Conservation (phyloP, 2,113 vertebrate species). For the Megaleporinus macrocephalus region DNA sequence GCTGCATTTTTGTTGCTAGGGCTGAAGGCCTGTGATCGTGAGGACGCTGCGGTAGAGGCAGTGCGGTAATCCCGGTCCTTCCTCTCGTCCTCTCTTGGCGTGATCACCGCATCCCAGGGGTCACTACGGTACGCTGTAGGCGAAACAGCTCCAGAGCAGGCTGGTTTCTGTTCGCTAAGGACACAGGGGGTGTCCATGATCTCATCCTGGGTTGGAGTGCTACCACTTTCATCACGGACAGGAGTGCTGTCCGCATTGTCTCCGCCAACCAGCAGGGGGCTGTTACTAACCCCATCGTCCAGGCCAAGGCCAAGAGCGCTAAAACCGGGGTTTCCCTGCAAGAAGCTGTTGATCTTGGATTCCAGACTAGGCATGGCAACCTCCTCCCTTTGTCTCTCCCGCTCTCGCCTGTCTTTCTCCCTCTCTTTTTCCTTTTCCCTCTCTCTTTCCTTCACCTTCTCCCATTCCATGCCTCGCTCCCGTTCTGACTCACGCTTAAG, state of each 20-base stretch:
- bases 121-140: slow-evolving; percentile 78
- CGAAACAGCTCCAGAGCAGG: slow-evolving; percentile 69
- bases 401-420: slow-evolving; percentile 64
- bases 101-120: slow-evolving; percentile 76
- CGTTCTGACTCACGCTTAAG: slow-evolving; percentile 65
- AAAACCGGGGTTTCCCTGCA: slow-evolving; percentile 96
- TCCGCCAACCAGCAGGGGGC: slow-evolving; percentile 66
- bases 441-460: slow-evolving; percentile 54
- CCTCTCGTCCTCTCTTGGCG: slow-evolving; percentile 57
- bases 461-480: slow-evolving; percentile 57
- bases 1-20: slow-evolving; percentile 58
- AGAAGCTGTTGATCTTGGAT: slow-evolving; percentile 97
- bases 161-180: slow-evolving; percentile 64
- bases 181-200: slow-evolving; percentile 94
- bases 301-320: slow-evolving; percentile 83
- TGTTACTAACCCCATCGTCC: slow-evolving; percentile 65
- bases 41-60: slow-evolving; percentile 11
- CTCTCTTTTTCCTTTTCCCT: slow-evolving; percentile 65
- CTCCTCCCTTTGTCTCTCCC: slow-evolving; percentile 42
- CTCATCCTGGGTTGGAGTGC: slow-evolving; percentile 96
- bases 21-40: slow-evolving; percentile 51
- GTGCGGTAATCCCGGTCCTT: slow-evolving; percentile 65
- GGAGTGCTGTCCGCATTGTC: slow-evolving; percentile 93
- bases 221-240: slow-evolving; percentile 90
- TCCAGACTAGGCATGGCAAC: slow-evolving; percentile 87